Base-by-base conservation (phyloP, 2,888 invertebrate species). In the Latheticus oryzae region DNA sequence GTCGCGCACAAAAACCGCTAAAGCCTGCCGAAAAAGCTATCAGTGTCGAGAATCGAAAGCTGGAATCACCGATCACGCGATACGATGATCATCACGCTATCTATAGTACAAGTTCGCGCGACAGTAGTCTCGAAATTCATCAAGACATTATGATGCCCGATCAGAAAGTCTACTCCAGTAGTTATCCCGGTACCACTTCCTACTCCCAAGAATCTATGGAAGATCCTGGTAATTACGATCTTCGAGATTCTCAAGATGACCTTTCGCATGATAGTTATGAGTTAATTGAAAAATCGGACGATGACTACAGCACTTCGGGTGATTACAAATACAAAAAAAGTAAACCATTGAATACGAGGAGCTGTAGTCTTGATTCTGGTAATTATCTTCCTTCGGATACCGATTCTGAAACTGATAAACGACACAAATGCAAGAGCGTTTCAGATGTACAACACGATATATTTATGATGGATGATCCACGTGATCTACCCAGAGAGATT, bases 241-340 rank as follows among this genome's bases (percentile, higher is more conserved):
- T 88, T 58, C 80, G 82, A 33, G 88, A 86, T 62, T 92, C 92
- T 5, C 92, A 92, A 76, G 93, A 93, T 74, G 93, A 93, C 79
- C 80, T 93, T 17, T 91, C 93, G 19, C 93, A 93, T 76, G 93
- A 93, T 76, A 93, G 92, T 70, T 93, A 93, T 76, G 93, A 93
- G 76, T 79, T 93, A 13, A 81, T 93, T 59, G 92, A 93, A 75
- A 88, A 89, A 73, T 88, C 88, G 56, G 86, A 85, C 67, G 88
- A 86, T 71, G 88, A 86, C 70, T 84, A 85, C 70, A 82, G 78
- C 55, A 81, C 82, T 58, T 74, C 75, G 15, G 75, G 72, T 30
- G 78, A 78, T 28, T 76, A 72, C 35, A 76, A 76, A 55, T 61
- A 66, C 13, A 74, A 73, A 47, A 74, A 69, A 55, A 16, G 59